A percentile compares a stretch with the other conserved stretches of the same genome.
phyloP scores from a whole-genome alignment of 2,888 invertebrate species.

The Mimumesa dahlbomi region DNA sequence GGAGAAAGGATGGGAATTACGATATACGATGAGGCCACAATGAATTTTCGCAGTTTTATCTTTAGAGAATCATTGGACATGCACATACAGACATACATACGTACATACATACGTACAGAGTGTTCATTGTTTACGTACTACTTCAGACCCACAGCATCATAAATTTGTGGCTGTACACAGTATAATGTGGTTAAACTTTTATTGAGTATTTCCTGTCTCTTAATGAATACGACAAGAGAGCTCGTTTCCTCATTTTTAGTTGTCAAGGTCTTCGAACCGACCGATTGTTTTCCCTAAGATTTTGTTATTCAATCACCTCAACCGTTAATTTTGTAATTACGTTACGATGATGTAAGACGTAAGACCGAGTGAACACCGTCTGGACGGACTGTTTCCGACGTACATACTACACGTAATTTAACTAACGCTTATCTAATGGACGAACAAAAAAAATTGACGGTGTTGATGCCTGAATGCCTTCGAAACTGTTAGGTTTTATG shows the following conservation, averaged over 20 bases:
- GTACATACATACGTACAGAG: no score
- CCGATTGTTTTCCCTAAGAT: neutral
- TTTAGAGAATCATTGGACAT: no score
- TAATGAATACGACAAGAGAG: slow-evolving; percentile 21
- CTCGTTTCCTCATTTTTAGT: slow-evolving; percentile 34
- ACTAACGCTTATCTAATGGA: slow-evolving; percentile 1
- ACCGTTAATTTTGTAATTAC: no score
- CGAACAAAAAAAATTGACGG: slow-evolving; percentile 23
- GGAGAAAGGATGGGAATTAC: no score
- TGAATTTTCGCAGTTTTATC: no score
- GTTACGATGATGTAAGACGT: slow-evolving; percentile 8
- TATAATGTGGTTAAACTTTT: slow-evolving; percentile 25
- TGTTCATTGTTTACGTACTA: no score
- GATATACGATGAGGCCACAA: no score
- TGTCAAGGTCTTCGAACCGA: neutral
- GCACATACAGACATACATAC: no score
- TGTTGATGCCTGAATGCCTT: neutral
- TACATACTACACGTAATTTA: slow-evolving; percentile 9
- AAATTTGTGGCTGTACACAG: slow-evolving; percentile 13
- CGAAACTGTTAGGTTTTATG: slow-evolving; percentile 11
- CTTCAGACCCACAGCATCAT: no score
- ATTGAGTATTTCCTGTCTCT: slow-evolving; percentile 45
- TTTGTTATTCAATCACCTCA: no score
- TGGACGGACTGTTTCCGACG: neutral
- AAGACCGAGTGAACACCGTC: neutral